Base-by-base conservation (phyloP, 2,888 invertebrate species). In the Anodontia alba region DNA sequence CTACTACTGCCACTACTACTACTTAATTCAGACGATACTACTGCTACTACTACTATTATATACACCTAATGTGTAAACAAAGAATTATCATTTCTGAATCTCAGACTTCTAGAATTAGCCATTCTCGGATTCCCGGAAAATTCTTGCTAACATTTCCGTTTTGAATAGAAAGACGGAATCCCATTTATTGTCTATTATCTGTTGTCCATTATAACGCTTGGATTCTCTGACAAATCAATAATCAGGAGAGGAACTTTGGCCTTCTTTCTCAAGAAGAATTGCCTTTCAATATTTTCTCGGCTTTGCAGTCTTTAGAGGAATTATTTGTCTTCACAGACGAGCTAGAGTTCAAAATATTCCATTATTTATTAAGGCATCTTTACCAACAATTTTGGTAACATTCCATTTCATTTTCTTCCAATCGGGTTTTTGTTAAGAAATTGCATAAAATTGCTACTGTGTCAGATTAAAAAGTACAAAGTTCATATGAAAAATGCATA, bases 131-230 rank as follows among this genome's bases (percentile, higher is more conserved):
- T 62, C 33, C 20, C 31, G 23, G 33, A 17, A 62, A 31, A n/a
- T n/a, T 62, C 62, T n/a, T 62, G 31, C 62, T 33, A 62, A 62
- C 62, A 62, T 62, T 62, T 62, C 62, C 62, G 62, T 31, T 62
- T 33, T 62, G 62, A 62, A 62, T 62, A 62, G 33, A 62, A 33
- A 62, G 62, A 62, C 62, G 62, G 62, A 62, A 62, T 62, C 62
- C 62, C 33, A 62, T 62, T 62, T 62, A 62, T 62, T 62, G 62
- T 62, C 62, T 62, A 62, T 62, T 62, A 62, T 62, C 62, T 62
- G 8, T 33, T 23, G 17, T 62, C 62, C 62, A 62, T 62, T 62
- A 62, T 31, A 62, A 62, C 62, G 62, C 62, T 33, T 62, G 62
- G 62, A 62, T 62, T 62, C 62, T 62, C 20, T 1, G 20, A 29